Conservation (phyloP, 2,113 vertebrate species). For the Dasyornis broadbenti region DNA sequence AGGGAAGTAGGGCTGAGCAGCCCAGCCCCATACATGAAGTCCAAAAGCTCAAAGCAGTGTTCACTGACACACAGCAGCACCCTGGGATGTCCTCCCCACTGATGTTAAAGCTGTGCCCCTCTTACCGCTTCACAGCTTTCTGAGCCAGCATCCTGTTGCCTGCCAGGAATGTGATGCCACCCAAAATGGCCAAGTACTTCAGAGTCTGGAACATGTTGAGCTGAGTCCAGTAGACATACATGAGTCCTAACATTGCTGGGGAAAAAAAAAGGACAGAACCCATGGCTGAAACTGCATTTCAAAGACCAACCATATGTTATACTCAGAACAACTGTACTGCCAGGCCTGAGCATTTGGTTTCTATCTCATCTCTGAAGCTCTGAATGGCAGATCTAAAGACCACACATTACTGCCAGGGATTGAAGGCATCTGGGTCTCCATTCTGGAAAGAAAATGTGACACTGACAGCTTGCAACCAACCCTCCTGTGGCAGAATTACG, state of each 20-base stretch:
- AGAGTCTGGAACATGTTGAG: conserved; percentile 99
- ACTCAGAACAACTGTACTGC: not conserved
- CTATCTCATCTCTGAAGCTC: not conserved
- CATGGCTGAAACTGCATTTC: not conserved
- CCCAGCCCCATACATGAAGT: not conserved
- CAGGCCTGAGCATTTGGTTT: not conserved
- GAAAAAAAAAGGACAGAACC: not conserved
- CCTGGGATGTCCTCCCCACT: not conserved
- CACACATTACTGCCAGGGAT: not conserved
- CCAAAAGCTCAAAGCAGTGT: not conserved
- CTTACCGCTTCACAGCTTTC: conserved; percentile 94
- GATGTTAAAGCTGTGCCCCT: not conserved
- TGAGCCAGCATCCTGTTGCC: conserved; percentile 98
- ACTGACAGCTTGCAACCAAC: not conserved
- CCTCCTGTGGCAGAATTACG: not conserved
- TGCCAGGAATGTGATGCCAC: conserved; percentile 92
- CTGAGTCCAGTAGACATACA: conserved; percentile 99
- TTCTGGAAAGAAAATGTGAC: not conserved
- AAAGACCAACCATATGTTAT: not conserved
- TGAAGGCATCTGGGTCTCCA: not conserved
- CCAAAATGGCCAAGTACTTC: conserved; percentile 94
- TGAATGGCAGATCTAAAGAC: not conserved
- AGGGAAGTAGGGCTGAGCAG: not conserved
- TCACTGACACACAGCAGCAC: not conserved
- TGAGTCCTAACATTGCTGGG: conserved; percentile 91